Evolutionary conservation across 2,113 vertebrate genomes (phyloP).

Genomic region (Lophura nycthemera): DNA sequence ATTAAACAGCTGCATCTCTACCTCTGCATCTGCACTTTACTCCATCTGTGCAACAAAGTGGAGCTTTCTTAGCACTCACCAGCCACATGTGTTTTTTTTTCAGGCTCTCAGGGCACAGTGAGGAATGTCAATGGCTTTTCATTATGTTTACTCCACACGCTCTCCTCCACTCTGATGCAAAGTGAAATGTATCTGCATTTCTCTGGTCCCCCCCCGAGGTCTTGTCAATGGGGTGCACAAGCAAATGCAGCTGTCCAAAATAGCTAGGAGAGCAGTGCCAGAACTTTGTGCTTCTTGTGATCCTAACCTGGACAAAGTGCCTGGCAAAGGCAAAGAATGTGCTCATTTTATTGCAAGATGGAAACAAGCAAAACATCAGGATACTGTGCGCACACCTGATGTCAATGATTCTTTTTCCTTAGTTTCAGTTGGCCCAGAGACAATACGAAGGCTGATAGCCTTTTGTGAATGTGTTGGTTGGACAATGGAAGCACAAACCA

Average conservation of each 20-base stretch:
- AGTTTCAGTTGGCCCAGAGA: neutral
- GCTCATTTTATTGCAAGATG: neutral
- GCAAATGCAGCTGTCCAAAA: neutral
- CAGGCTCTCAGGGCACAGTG: neutral
- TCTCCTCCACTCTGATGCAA: neutral
- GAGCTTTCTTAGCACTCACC: slow-evolving; percentile 30
- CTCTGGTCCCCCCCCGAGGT: neutral
- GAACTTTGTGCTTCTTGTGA: neutral
- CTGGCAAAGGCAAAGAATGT: neutral
- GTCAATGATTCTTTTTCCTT: neutral
- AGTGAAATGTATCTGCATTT: slow-evolving; percentile 11
- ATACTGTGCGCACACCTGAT: neutral
- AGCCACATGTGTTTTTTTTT: neutral
- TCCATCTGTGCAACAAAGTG: slow-evolving; percentile 46
- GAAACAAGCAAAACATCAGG: neutral
- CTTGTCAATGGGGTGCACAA: neutral
- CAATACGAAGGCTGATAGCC: accelerated
- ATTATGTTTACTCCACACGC: slow-evolving; percentile 26
- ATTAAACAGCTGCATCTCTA: slow-evolving; percentile 48
- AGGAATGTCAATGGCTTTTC: slow-evolving; percentile 51
- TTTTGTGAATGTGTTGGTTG: neutral
- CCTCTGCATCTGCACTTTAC: slow-evolving; percentile 39
- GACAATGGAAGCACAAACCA: neutral
- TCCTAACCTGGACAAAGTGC: neutral
- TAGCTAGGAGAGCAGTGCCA: neutral